Evolutionary conservation across 2,113 vertebrate genomes (phyloP).

Genomic region (Nicator chloris): DNA sequence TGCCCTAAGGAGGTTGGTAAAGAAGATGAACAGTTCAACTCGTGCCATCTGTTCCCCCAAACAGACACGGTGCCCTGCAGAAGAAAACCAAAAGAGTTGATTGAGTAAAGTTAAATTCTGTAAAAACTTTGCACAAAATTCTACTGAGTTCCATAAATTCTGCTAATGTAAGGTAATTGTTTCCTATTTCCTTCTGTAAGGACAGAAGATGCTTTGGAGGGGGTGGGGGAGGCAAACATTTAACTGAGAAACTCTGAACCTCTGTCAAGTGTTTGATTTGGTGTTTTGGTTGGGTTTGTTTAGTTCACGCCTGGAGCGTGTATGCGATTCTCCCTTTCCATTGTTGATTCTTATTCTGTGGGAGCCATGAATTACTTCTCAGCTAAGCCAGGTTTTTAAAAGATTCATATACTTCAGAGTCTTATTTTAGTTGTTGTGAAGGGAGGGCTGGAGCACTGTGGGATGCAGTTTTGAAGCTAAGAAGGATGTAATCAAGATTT

Average conservation of each 20-base stretch:
- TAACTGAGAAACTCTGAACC: background rate
- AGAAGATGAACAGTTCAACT: conserved; percentile 65
- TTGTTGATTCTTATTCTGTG: background rate
- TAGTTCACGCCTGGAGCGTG: background rate
- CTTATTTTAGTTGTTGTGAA: background rate
- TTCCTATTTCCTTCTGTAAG: background rate
- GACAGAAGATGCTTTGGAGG: background rate
- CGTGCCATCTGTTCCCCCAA: conserved; percentile 61
- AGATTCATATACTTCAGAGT: background rate
- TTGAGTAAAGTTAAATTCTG: background rate
- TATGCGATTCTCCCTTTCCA: background rate
- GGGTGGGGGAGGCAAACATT: background rate
- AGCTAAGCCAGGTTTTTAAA: background rate
- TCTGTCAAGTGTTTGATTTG: background rate
- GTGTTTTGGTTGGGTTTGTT: background rate
- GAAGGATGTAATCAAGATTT: background rate
- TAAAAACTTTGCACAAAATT: background rate
- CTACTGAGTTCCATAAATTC: background rate
- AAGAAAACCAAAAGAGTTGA: background rate
- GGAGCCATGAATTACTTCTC: background rate
- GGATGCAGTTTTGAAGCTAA: background rate
- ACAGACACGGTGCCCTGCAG: conserved; percentile 49
- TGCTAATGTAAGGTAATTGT: background rate
- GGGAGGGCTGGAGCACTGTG: background rate
- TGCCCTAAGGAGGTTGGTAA: conserved; percentile 45